phyloP scores from a whole-genome alignment of 2,888 invertebrate species.

The Biston betularia region DNA sequence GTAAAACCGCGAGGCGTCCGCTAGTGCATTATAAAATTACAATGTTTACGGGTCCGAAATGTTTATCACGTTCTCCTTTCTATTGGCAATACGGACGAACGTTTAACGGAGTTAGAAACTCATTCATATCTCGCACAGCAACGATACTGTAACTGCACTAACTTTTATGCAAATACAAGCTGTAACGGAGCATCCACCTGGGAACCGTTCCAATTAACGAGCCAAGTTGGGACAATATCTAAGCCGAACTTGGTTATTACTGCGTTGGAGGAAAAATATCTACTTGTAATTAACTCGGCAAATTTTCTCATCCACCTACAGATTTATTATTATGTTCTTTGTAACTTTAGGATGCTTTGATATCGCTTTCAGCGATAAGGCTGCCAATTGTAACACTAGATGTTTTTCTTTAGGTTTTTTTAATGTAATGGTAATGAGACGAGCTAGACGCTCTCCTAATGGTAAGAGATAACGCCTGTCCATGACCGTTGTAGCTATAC shows the following conservation, averaged over 20 bases:
- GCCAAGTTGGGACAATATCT: slow-evolving; percentile 66
- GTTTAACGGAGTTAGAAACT: slow-evolving; percentile 23
- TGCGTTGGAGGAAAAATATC: slow-evolving; percentile 36
- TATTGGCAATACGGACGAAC: slow-evolving; percentile 3
- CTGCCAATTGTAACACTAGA: no score
- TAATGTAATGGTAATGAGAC: no score
- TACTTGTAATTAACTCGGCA: slow-evolving; percentile 11
- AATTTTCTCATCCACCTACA: not conserved
- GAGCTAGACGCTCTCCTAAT: no score
- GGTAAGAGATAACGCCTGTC: no score
- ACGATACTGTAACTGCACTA: slow-evolving; percentile 61
- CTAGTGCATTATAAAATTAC: no score
- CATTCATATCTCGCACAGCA: slow-evolving; percentile 45
- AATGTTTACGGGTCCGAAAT: no score
- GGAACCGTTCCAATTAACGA: slow-evolving; percentile 73
- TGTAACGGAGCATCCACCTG: slow-evolving; percentile 70
- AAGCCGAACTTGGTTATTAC: slow-evolving; percentile 62
- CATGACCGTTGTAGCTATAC: no score
- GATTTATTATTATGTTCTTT: slow-evolving; percentile 1
- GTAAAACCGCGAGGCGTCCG: no score
- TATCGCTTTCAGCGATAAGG: no score
- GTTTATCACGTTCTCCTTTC: not conserved
- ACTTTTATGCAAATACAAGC: slow-evolving; percentile 68
- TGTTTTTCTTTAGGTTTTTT: no score
- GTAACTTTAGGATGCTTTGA: no score